Percentiles rank a stretch among this genome's conserved stretches.
These are phyloP conservation scores for Pararge aegeria DNA, from an alignment of 1,140 invertebrate species.

Conservation along the genomic window DNA sequence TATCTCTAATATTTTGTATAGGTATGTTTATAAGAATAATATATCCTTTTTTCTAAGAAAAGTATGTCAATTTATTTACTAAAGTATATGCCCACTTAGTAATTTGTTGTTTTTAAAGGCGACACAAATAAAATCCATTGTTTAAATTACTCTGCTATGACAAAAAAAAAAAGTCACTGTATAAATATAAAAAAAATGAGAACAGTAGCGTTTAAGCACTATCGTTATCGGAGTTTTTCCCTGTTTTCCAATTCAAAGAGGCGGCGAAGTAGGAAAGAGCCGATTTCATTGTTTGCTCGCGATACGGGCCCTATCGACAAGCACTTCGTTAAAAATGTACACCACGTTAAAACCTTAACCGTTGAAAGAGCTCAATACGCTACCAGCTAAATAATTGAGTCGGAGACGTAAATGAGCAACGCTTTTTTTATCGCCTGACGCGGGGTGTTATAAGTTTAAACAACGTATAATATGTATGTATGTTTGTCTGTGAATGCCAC, in stretches of 20 bases:
- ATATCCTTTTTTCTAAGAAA: no score
- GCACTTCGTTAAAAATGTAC: conserved; percentile 16
- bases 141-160: no score
- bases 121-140: no score
- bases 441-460: background rate
- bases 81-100: no score
- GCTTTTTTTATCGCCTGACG: background rate
- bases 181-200: no score
- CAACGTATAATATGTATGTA: no score
- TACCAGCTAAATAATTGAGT: conserved; percentile 6
- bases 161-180: no score
- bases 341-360: conserved; percentile 5
- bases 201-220: background rate
- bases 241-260: conserved; percentile 15
- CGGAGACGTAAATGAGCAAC: conserved; percentile 4
- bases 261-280: background rate
- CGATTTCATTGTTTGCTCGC: conserved; percentile 13
- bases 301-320: conserved; percentile 16
- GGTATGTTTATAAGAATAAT: no score
- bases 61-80: no score
- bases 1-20: no score
- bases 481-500: no score
- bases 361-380: conserved; percentile 14
- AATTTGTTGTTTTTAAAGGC: no score
- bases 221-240: conserved; percentile 14